A percentile compares a stretch with the other conserved stretches of the same genome.
These are phyloP conservation scores for Haemorhous mexicanus DNA, from an alignment of 2,113 vertebrate genomes.

Conservation along the genomic window DNA sequence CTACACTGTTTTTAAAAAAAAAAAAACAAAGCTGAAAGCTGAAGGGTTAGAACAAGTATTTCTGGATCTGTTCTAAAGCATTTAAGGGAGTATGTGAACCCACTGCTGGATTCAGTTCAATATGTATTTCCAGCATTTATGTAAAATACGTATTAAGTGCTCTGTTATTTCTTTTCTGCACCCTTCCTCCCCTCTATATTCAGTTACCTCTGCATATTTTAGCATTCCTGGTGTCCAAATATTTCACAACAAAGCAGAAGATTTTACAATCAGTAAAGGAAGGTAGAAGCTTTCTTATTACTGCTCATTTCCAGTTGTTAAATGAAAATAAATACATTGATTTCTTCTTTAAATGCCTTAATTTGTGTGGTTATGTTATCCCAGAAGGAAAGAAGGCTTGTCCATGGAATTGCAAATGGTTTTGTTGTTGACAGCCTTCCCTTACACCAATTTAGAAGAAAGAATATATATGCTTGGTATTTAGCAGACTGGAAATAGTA, in stretches of 20 bases:
- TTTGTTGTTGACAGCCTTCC: neutral
- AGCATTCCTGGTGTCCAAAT: neutral
- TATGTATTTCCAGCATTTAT: neutral
- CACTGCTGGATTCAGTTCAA: neutral
- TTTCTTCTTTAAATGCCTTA: neutral
- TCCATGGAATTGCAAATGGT: neutral
- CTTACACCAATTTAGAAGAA: neutral
- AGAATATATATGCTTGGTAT: neutral
- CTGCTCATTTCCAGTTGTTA: neutral
- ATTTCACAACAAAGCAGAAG: neutral
- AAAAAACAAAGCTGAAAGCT: neutral
- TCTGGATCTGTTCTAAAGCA: neutral
- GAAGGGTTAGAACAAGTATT: neutral
- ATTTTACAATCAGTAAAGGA: neutral
- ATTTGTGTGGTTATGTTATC: neutral
- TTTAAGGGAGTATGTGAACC: neutral
- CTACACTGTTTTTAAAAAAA: neutral
- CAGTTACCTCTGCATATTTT: neutral
- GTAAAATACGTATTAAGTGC: neutral
- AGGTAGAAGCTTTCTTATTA: neutral
- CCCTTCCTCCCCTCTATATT: neutral
- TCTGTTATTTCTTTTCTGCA: neutral
- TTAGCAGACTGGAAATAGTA: neutral
- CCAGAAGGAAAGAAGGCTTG: neutral
- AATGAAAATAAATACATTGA: neutral